A percentile compares a stretch with the other conserved stretches of the same genome.
Evolutionary conservation across 2,797 vertebrate genomes (phyloP).

Genomic region (Tauraco hartlaubi): DNA sequence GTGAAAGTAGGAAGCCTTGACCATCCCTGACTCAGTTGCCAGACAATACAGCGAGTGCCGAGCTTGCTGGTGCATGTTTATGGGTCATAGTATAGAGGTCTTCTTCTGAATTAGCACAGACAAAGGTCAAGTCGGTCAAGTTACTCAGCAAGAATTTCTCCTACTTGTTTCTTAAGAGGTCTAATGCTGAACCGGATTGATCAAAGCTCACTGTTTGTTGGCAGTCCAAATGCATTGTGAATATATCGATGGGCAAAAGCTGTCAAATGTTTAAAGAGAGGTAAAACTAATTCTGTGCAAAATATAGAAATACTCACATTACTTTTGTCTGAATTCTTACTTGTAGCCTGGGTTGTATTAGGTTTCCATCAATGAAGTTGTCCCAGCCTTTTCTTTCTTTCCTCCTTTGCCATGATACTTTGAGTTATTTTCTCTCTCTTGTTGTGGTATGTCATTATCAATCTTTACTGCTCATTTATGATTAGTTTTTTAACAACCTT

Average conservation of each 20-base stretch:
- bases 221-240: not conserved
- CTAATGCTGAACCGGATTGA: not conserved
- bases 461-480: not conserved
- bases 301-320: not conserved
- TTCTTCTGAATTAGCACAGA: not conserved
- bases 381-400: not conserved
- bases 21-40: not conserved
- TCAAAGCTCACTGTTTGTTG: not conserved
- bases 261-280: not conserved
- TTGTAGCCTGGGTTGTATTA: not conserved
- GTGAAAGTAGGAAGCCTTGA: not conserved
- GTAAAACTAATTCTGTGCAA: not conserved
- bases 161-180: not conserved
- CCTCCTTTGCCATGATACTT: not conserved
- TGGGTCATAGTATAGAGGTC: not conserved
- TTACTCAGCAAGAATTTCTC: not conserved
- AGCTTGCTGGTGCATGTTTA: not conserved
- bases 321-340: not conserved
- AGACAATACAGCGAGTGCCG: not conserved
- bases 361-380: not conserved
- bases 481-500: not conserved
- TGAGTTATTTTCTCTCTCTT: not conserved
- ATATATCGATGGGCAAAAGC: not conserved
- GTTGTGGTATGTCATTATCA: not conserved
- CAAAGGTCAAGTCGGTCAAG: not conserved